Conservation (phyloP, 2,113 vertebrate genomes). For the Phoenicopterus ruber region DNA sequence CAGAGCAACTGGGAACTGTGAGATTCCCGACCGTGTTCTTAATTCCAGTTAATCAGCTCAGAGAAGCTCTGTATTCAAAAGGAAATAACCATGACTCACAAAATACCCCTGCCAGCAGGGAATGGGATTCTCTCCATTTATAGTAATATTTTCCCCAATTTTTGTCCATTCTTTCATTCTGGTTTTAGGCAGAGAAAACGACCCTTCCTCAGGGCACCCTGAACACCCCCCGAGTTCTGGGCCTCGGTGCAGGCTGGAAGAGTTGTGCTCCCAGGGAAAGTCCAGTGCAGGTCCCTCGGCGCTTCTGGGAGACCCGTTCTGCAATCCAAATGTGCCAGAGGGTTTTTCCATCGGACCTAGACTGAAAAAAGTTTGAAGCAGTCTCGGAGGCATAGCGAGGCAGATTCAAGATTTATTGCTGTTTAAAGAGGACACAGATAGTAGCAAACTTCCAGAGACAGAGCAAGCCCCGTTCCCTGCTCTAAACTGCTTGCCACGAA, state of each 20-base stretch:
- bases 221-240: neutral
- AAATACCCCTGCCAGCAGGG: neutral
- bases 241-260: neutral
- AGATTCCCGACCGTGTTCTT: constrained; percentile 50
- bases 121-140: constrained; percentile 39
- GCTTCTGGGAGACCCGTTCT: neutral
- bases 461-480: neutral
- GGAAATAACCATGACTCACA: constrained; percentile 31
- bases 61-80: constrained; percentile 55
- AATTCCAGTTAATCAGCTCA: constrained; percentile 73
- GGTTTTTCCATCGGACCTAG: neutral
- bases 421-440: neutral
- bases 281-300: rapidly evolving
- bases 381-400: neutral
- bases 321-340: neutral
- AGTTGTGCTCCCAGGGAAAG: neutral
- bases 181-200: neutral
- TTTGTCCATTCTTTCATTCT: neutral
- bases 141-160: neutral
- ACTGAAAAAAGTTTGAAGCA: neutral
- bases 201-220: neutral
- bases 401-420: neutral
- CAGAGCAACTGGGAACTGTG: constrained; percentile 57
- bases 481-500: neutral
- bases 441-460: neutral